Conservation (phyloP, 30 jellyfish, hydroid and myxozoan genomes). For the Chrysaora quinquecirrha region DNA sequence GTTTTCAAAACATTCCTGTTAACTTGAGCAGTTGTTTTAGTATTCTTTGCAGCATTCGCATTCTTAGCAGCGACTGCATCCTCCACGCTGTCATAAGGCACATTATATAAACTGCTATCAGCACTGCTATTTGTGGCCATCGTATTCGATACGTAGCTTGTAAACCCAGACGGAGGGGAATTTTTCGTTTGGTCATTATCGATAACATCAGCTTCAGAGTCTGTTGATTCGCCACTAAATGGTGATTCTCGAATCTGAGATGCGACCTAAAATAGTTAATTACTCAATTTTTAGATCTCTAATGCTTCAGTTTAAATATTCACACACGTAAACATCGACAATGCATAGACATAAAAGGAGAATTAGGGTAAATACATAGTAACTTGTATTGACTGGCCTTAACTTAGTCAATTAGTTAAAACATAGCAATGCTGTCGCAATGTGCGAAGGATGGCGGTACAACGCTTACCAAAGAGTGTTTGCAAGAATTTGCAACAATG, state of each 20-base stretch:
- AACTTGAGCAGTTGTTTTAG: slow-evolving; percentile 16
- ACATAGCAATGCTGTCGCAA: too few species aligned
- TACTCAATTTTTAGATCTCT: too few species aligned
- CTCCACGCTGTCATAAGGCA: slow-evolving; percentile 47
- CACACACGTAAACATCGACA: too few species aligned
- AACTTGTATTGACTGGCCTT: too few species aligned
- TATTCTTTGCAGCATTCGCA: slow-evolving; percentile 1
- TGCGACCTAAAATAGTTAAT: slow-evolving; percentile 79
- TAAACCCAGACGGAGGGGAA: slow-evolving; percentile 41
- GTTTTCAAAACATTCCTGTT: slow-evolving; percentile 46
- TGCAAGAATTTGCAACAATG: too few species aligned
- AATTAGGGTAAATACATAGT: too few species aligned
- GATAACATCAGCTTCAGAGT: slow-evolving; percentile 77
- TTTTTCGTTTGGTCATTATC: slow-evolving; percentile 33
- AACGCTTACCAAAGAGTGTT: too few species aligned
- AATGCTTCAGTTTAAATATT: too few species aligned
- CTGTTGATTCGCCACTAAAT: slow-evolving; percentile 91
- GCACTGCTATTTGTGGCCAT: background rate
- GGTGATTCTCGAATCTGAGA: slow-evolving; percentile 80
- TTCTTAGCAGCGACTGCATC: background rate
- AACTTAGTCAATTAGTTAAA: too few species aligned
- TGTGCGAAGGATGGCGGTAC: too few species aligned
- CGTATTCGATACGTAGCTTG: slow-evolving; percentile 30
- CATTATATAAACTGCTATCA: slow-evolving; percentile 20
- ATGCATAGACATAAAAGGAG: too few species aligned